Conservation (phyloP, 2,888 invertebrate species). For the Euplagia quadripunctaria region DNA sequence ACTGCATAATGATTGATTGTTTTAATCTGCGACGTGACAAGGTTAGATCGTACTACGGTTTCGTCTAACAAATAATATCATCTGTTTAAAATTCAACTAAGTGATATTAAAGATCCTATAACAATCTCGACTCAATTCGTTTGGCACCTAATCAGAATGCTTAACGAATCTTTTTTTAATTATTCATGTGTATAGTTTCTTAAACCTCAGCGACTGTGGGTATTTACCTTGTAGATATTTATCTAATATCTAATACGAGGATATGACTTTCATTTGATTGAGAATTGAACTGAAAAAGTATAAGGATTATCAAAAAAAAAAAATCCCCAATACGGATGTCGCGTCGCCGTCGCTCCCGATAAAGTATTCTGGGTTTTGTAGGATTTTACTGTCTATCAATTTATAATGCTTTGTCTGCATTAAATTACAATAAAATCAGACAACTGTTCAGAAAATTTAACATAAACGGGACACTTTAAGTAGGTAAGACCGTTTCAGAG, state of each 20-base stretch:
- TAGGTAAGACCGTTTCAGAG: background rate
- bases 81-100: constrained; percentile 65
- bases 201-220: background rate
- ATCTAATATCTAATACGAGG: background rate
- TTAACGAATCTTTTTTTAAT: background rate
- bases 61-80: constrained; percentile 62
- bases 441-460: too few species aligned
- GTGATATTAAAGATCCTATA: background rate
- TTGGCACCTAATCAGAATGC: background rate
- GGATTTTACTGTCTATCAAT: too few species aligned
- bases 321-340: too few species aligned
- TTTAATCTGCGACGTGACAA: constrained; percentile 73
- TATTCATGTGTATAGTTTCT: background rate
- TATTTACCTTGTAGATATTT: too few species aligned
- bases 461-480: background rate
- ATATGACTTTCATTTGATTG: background rate
- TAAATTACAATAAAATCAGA: too few species aligned
- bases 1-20: constrained; percentile 69
- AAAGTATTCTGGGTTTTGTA: too few species aligned
- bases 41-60: constrained; percentile 72
- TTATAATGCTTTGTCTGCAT: too few species aligned
- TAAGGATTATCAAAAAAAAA: too few species aligned
- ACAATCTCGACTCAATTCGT: background rate
- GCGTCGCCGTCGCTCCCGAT: too few species aligned
- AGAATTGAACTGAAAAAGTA: too few species aligned